Percentiles rank a stretch among this genome's conserved stretches.
Evolutionary conservation across 1,140 invertebrate genomes (phyloP).

Genomic region (Atta cephalotes): DNA sequence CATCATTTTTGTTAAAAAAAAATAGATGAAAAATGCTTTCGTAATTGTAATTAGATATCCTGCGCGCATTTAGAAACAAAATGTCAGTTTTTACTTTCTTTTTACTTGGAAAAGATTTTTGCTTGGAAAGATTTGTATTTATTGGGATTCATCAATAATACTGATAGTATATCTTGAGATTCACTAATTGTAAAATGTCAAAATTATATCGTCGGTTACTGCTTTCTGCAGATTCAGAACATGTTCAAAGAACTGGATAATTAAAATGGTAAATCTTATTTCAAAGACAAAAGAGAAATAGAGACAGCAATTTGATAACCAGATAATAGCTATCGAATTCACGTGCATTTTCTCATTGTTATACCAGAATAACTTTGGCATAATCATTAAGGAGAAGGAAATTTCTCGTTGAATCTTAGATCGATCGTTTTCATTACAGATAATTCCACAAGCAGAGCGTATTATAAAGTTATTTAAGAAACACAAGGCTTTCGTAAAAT

Average conservation of each 20-base stretch:
- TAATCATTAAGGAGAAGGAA: conserved; percentile 5
- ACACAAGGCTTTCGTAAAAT: not conserved
- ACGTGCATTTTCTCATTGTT: not conserved
- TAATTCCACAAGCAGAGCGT: not conserved
- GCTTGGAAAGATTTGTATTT: not conserved
- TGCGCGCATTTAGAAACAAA: not conserved
- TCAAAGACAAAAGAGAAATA: conserved; percentile 31
- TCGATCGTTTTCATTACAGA: not conserved
- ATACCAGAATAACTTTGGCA: not conserved
- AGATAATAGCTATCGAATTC: conserved; percentile 50
- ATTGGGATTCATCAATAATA: not conserved
- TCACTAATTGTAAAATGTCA: conserved; percentile 32
- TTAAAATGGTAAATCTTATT: conserved; percentile 45
- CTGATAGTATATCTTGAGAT: not conserved
- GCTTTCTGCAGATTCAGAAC: not conserved
- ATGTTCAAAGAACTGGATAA: conserved; percentile 33
- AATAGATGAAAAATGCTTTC: not conserved
- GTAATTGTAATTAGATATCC: not conserved
- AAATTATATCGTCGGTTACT: conserved; percentile 9
- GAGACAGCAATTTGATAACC: conserved; percentile 21
- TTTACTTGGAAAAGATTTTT: not conserved
- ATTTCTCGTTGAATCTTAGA: conserved; percentile 8
- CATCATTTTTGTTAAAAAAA: conserved; percentile 4
- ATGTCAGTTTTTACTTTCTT: not conserved
- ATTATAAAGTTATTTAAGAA: not conserved